These are phyloP conservation scores for Troides oblongomaculatus DNA, from an alignment of 2,888 invertebrate species.

Conservation along the genomic window DNA sequence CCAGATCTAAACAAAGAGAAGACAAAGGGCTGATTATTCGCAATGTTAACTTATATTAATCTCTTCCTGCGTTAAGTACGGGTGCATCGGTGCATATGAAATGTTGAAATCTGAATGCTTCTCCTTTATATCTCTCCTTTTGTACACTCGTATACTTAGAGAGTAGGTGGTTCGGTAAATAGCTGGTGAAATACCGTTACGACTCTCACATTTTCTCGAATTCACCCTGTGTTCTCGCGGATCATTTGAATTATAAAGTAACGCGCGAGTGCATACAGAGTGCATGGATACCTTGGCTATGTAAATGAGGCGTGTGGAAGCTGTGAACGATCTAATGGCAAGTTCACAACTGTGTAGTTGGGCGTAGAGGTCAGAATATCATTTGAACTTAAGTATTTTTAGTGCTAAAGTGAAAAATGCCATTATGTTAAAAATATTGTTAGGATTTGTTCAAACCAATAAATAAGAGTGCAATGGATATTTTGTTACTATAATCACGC, in stretches of 20 bases:
- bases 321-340: conserved; percentile 50
- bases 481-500: background rate
- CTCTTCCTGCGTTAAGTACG: conserved; percentile 17
- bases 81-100: conserved; percentile 20
- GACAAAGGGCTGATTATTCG: conserved; percentile 31
- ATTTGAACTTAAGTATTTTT: conserved; percentile 2
- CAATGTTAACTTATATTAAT: conserved; percentile 30
- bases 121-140: conserved; percentile 9
- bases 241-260: conserved; percentile 78
- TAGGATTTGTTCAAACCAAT: background rate
- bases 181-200: conserved; percentile 66
- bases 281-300: conserved; percentile 70
- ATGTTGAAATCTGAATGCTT: conserved; percentile 20
- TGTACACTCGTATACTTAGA: conserved; percentile 1
- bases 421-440: background rate
- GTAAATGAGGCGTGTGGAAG: conserved; percentile 63
- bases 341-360: conserved; percentile 62
- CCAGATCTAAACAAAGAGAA: conserved; percentile 28
- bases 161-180: conserved; percentile 13
- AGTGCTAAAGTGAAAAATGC: background rate
- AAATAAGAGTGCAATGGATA: background rate
- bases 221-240: conserved; percentile 55
- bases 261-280: conserved; percentile 70
- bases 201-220: conserved; percentile 74
- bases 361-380: conserved; percentile 31